These are phyloP conservation scores for Archips crataeganus DNA, from an alignment of 2,888 invertebrate species.

Conservation along the genomic window DNA sequence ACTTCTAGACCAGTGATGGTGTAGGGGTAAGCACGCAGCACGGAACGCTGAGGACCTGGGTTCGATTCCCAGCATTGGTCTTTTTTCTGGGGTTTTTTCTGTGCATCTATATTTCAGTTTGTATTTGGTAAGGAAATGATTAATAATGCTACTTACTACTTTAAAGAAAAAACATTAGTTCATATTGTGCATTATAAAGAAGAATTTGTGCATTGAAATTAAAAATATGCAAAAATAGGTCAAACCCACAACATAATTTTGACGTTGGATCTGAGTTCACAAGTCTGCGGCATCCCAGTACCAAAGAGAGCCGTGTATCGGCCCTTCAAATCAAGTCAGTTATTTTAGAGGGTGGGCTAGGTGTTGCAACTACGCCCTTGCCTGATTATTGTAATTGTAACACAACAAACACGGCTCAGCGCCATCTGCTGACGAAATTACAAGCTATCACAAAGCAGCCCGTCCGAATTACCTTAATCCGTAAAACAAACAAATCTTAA, in stretches of 20 bases:
- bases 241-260: neutral
- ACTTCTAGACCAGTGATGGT: too few species aligned
- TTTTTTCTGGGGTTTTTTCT: too few species aligned
- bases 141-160: too few species aligned
- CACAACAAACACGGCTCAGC: conserved; percentile 34
- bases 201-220: too few species aligned
- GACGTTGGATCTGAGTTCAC: neutral
- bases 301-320: neutral
- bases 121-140: too few species aligned
- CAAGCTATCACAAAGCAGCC: conserved; percentile 36
- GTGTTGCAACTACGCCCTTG: conserved; percentile 9
- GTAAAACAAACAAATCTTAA: conserved; percentile 46
- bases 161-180: too few species aligned
- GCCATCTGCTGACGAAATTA: conserved; percentile 38
- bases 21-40: too few species aligned
- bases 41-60: too few species aligned
- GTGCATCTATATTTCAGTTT: too few species aligned
- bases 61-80: too few species aligned
- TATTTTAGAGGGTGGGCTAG: neutral
- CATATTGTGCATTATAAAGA: too few species aligned
- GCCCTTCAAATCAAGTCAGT: neutral
- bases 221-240: neutral
- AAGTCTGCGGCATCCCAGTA: neutral
- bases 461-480: conserved; percentile 42
- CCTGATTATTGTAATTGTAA: conserved; percentile 36